Conservation (phyloP, 1,140 invertebrate genomes). For the Ctenoplectra terminalis region DNA sequence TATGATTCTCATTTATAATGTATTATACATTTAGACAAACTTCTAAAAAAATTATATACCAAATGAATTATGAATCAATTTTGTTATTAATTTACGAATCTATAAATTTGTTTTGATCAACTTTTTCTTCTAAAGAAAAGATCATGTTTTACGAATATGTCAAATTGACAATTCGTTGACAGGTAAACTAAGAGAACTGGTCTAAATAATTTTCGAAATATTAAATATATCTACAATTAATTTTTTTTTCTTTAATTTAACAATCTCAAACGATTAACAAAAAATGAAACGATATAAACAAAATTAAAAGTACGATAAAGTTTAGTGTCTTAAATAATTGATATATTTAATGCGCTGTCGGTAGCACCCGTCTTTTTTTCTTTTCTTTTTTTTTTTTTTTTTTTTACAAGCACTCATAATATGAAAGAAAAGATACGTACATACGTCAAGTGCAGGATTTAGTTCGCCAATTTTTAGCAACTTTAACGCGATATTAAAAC, state of each 20-base stretch:
- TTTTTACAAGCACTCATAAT: neutral
- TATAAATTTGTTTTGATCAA: neutral
- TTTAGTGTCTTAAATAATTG: neutral
- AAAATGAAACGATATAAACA: neutral
- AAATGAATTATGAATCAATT: neutral
- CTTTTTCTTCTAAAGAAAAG: neutral
- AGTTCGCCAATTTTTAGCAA: neutral
- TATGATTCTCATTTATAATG: neutral
- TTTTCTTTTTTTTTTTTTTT: neutral
- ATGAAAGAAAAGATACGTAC: neutral
- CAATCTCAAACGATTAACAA: neutral
- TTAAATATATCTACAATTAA: neutral
- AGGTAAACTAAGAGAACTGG: neutral
- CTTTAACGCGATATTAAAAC: neutral
- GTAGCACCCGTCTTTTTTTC: neutral
- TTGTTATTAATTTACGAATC: neutral
- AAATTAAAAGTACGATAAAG: neutral
- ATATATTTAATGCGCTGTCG: neutral
- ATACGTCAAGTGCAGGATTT: slow-evolving; percentile 6
- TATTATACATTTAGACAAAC: neutral
- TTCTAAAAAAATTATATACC: neutral
- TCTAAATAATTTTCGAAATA: neutral
- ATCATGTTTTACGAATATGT: neutral
- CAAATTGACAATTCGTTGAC: slow-evolving; percentile 1
- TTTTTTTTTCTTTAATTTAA: neutral